Evolutionary conservation across 2,888 invertebrate species (phyloP).

Genomic region (Lymantria monacha): DNA sequence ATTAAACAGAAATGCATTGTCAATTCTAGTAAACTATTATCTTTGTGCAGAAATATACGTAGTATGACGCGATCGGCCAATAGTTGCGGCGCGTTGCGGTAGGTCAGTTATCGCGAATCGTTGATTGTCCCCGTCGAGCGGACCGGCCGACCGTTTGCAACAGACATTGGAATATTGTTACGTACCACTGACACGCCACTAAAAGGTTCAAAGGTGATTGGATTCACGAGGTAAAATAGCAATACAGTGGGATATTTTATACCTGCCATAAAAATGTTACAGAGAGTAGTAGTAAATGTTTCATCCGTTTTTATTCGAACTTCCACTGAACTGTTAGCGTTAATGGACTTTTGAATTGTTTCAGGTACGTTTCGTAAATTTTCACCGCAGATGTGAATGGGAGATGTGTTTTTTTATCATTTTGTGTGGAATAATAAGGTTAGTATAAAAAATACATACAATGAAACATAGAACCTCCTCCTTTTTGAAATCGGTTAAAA

Average conservation of each 20-base stretch:
- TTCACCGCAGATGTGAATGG: neutral
- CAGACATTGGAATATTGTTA: slow-evolving; percentile 22
- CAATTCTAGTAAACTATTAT: slow-evolving; percentile 3
- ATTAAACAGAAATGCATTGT: neutral
- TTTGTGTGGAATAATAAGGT: too few species aligned
- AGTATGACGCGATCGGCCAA: slow-evolving; percentile 57
- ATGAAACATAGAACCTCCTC: too few species aligned
- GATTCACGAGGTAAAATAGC: slow-evolving; percentile 12
- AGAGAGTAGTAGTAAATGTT: neutral
- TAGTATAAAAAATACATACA: too few species aligned
- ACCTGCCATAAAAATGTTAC: neutral
- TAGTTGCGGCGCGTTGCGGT: slow-evolving; percentile 59
- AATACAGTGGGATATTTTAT: slow-evolving; percentile 9
- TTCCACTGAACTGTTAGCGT: neutral
- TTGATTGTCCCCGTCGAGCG: slow-evolving; percentile 41
- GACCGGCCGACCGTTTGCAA: slow-evolving; percentile 14
- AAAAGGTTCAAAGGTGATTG: slow-evolving; percentile 24
- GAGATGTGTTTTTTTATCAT: too few species aligned
- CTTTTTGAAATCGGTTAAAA: too few species aligned
- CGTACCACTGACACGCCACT: slow-evolving; percentile 18
- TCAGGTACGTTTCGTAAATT: slow-evolving; percentile 17
- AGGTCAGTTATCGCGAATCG: slow-evolving; percentile 72
- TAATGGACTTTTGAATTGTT: slow-evolving; percentile 13
- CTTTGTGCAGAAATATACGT: slow-evolving; percentile 33
- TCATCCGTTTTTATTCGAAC: neutral